Evolutionary conservation across 2,888 invertebrate genomes (phyloP).

Genomic region (Alloplasta piceator): DNA sequence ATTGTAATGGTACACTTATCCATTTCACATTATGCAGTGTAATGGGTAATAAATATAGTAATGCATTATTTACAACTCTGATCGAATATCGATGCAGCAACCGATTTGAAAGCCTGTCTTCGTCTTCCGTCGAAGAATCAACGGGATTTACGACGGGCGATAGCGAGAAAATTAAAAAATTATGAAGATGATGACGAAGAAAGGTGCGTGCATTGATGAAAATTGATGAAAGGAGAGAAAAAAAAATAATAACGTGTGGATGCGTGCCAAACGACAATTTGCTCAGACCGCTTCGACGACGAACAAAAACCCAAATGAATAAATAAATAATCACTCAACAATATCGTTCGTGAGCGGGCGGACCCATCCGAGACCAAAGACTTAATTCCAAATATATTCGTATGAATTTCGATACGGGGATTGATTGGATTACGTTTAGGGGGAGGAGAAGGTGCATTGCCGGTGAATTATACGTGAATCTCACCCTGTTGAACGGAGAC

Average conservation of each 20-base stretch:
- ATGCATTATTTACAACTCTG: too few species aligned
- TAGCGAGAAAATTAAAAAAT: conserved; percentile 9
- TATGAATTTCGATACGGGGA: conserved; percentile 44
- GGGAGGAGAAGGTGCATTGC: background rate
- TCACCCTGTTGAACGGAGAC: conserved; percentile 23
- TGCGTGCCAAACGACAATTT: conserved; percentile 81
- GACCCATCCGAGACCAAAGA: conserved; percentile 81
- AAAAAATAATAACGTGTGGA: conserved; percentile 68
- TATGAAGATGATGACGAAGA: background rate
- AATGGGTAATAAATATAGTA: too few species aligned
- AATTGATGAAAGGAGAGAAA: conserved; percentile 38
- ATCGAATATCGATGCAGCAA: conserved; percentile 25
- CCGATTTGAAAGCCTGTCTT: conserved; percentile 16
- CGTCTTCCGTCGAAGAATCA: conserved; percentile 10
- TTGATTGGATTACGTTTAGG: conserved; percentile 1
- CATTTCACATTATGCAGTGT: too few species aligned
- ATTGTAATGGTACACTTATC: too few species aligned
- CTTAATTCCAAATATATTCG: conserved; percentile 73
- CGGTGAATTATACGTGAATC: conserved; percentile 11
- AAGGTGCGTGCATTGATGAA: conserved; percentile 28
- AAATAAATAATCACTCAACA: conserved; percentile 45
- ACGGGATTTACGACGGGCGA: background rate
- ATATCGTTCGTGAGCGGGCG: conserved; percentile 73
- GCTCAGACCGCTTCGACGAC: conserved; percentile 79
- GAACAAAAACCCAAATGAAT: conserved; percentile 18